Base-by-base conservation (phyloP, 2,797 vertebrate species). In the Siniperca undulata region DNA sequence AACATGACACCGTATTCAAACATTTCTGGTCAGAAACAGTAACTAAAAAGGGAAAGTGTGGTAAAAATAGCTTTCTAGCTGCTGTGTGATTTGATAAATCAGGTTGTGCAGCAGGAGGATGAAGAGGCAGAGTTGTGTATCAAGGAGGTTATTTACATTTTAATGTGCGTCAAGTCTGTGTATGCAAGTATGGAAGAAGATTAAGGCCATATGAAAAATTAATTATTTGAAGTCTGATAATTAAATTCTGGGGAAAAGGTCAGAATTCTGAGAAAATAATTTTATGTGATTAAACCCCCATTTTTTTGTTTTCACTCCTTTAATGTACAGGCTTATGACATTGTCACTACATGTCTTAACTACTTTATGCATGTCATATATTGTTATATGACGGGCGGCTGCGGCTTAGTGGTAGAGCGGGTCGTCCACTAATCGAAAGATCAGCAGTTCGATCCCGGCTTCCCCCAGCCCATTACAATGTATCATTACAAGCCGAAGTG, bases 11-110 rank as follows among this genome's bases (percentile, higher is more conserved):
- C 22, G 12, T 34, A 24, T 62, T 78, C 16, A 66, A 42, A 64
- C 17, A 20, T 1, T 3, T 40, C 7, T 17, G 34, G 7, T 58
- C 60, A 58, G 44, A 61, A 70, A 75, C 13, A 60, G 52, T 0
- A 12, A 48, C 68, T 65, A 30, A 30, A 34, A 44, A 56, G 14
- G 27, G 19, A 60, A 17, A 12, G 0, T n/a, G 74, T 4, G 55
- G 17, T 78, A 82, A 80, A 85, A 74, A 77, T 69, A 77, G 55
- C n/a, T 58, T 12, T 12, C 30, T 7, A 20, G 61, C 2, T 19
- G 19, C 55, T 24, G 53, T 69, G 65, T 66, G 48, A 48, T 74
- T 53, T 59, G 42, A 64, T 64, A 13, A 24, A 75, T 65, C 14
- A 14, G 7, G 20, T 5, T 6, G 8, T 22, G 22, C 50, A 24